Conservation (phyloP, 1,140 invertebrate species). For the Myzus persicae region DNA sequence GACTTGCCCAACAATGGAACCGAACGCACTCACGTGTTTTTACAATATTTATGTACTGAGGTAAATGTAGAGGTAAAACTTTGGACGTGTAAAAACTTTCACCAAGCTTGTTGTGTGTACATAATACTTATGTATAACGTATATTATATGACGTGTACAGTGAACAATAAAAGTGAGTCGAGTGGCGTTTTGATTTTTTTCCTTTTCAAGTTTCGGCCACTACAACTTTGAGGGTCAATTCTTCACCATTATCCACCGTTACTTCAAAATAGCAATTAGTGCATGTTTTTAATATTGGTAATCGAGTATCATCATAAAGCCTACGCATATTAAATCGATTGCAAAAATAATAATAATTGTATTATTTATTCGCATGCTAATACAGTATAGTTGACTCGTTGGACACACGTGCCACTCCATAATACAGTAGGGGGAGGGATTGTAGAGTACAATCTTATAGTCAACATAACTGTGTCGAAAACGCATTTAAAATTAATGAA, state of each 20-base stretch:
- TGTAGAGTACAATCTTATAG: neutral
- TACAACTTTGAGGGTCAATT: neutral
- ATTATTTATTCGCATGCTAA: neutral
- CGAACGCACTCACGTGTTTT: neutral
- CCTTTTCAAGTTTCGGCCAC: neutral
- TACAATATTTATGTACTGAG: neutral
- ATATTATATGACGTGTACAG: neutral
- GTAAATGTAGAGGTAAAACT: neutral
- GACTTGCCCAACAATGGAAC: neutral
- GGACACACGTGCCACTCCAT: too few relatives aligned
- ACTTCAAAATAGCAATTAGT: neutral
- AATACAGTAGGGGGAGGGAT: too few relatives aligned
- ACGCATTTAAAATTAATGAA: neutral
- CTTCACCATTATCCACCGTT: neutral
- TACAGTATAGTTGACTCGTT: neutral
- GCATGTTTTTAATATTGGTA: neutral
- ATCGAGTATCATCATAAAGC: neutral
- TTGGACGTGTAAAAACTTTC: neutral
- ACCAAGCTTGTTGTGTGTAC: neutral
- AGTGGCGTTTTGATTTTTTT: neutral
- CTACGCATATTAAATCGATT: neutral
- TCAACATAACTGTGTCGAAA: neutral
- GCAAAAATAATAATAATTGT: neutral
- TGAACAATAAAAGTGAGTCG: neutral
- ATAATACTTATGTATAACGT: neutral